A percentile compares a stretch with the other conserved stretches of the same genome.
These are phyloP conservation scores for Sylvia atricapilla DNA, from an alignment of 2,113 vertebrate genomes.

Conservation along the genomic window DNA sequence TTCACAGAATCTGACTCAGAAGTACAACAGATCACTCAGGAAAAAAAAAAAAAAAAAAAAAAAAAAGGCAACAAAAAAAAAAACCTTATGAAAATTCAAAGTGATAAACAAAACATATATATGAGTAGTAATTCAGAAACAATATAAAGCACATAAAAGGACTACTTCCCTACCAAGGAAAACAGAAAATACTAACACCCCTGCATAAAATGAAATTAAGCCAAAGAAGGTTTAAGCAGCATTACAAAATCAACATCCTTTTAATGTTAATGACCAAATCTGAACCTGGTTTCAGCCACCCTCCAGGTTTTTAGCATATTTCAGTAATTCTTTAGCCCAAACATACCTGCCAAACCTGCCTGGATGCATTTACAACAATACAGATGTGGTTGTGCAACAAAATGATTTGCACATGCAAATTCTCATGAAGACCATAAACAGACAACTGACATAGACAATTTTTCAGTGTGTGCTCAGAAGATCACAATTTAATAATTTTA, in stretches of 20 bases:
- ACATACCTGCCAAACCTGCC: not conserved
- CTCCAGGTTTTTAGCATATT: not conserved
- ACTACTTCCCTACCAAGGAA: constrained; percentile 41
- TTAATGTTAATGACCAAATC: not conserved
- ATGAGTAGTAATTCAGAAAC: constrained; percentile 20
- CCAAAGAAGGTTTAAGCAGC: constrained; percentile 5
- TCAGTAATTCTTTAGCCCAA: not conserved
- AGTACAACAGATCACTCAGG: not conserved
- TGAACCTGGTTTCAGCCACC: not conserved
- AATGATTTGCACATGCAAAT: not conserved
- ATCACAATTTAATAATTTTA: not conserved
- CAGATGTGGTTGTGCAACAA: not conserved
- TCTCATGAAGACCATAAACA: not conserved
- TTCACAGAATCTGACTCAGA: not conserved
- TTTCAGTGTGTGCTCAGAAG: not conserved
- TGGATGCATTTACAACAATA: not conserved
- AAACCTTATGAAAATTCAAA: not conserved
- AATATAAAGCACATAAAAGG: not conserved
- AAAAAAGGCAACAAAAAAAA: not conserved
- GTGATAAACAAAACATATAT: not conserved
- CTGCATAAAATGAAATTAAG: constrained; percentile 50
- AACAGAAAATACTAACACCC: constrained; percentile 11
- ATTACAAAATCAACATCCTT: constrained; percentile 10
- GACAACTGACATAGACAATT: not conserved
- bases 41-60: not conserved